A percentile compares a stretch with the other conserved stretches of the same genome.
Evolutionary conservation across 2,888 invertebrate genomes (phyloP).

Genomic region (Andrena flavipes): DNA sequence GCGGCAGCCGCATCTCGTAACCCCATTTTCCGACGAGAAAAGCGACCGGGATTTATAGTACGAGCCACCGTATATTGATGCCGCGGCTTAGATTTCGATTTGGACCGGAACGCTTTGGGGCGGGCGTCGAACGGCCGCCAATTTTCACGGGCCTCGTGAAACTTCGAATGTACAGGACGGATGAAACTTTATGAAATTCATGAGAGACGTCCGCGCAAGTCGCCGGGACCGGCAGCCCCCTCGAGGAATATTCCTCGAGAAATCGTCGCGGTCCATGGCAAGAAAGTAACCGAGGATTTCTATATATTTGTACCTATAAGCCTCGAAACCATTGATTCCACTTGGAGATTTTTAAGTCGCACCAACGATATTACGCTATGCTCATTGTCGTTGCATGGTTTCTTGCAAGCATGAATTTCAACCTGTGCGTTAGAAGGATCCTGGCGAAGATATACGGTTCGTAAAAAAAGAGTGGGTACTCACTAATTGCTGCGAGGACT

Average conservation of each 20-base stretch:
- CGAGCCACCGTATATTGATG: slow-evolving; percentile 58
- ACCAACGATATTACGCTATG: slow-evolving; percentile 2
- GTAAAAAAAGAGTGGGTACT: not conserved
- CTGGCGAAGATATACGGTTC: not conserved
- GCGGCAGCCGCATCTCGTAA: slow-evolving; percentile 59
- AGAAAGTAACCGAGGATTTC: slow-evolving; percentile 54
- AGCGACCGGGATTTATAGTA: slow-evolving; percentile 63
- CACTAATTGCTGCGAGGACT: slow-evolving; percentile 17
- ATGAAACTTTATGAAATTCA: slow-evolving; percentile 76
- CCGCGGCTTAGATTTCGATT: slow-evolving; percentile 72
- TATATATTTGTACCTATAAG: slow-evolving; percentile 11
- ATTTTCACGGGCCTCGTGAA: slow-evolving; percentile 71
- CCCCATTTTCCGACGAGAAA: slow-evolving; percentile 59
- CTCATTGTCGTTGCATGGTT: not conserved
- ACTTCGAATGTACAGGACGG: slow-evolving; percentile 70
- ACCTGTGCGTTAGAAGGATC: too few species aligned
- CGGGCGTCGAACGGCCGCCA: slow-evolving; percentile 64
- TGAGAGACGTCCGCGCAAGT: slow-evolving; percentile 59
- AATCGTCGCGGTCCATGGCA: slow-evolving; percentile 61
- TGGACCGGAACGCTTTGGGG: slow-evolving; percentile 61
- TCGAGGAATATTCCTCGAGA: slow-evolving; percentile 57
- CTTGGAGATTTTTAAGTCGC: slow-evolving; percentile 58
- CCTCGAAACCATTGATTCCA: slow-evolving; percentile 38
- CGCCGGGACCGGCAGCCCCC: slow-evolving; percentile 19
- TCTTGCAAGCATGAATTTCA: too few species aligned